Evolutionary conservation across 2,797 vertebrate species (phyloP).

Genomic region (Gadopsis bispinosus): DNA sequence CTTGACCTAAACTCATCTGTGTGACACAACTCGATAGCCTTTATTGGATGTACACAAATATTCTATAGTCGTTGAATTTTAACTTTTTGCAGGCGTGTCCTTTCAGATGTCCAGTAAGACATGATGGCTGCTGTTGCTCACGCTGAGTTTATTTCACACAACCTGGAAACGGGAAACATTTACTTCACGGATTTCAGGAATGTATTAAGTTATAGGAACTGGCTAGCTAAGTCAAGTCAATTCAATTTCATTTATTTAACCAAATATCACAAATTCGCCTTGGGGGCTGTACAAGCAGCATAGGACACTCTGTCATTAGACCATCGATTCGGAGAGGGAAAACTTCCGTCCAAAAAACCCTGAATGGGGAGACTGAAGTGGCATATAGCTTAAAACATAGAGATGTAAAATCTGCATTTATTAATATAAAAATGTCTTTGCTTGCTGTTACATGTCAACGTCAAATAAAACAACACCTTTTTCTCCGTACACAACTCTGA

Average conservation of each 20-base stretch:
- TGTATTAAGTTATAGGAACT: not conserved
- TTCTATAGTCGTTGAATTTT: too few relatives aligned
- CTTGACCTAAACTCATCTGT: not conserved
- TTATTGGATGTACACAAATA: not conserved
- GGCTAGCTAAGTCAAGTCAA: not conserved
- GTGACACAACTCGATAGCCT: not conserved
- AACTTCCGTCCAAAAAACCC: not conserved
- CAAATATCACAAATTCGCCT: not conserved
- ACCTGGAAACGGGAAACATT: conserved; percentile 17
- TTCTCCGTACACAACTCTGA: conserved; percentile 30
- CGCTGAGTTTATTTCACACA: conserved; percentile 3
- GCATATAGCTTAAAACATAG: not conserved
- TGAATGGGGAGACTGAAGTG: not conserved
- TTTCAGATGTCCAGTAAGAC: not conserved
- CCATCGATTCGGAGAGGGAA: not conserved
- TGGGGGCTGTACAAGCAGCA: not conserved
- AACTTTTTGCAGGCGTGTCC: not conserved
- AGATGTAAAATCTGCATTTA: not conserved
- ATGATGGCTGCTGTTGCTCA: not conserved
- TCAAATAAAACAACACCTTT: conserved; percentile 2
- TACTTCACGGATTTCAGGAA: not conserved
- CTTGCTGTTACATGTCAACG: not conserved
- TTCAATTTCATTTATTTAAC: not conserved
- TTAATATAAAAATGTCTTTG: not conserved
- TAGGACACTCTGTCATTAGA: not conserved